Conservation (phyloP, 2,888 invertebrate species). For the Andricus curvator region DNA sequence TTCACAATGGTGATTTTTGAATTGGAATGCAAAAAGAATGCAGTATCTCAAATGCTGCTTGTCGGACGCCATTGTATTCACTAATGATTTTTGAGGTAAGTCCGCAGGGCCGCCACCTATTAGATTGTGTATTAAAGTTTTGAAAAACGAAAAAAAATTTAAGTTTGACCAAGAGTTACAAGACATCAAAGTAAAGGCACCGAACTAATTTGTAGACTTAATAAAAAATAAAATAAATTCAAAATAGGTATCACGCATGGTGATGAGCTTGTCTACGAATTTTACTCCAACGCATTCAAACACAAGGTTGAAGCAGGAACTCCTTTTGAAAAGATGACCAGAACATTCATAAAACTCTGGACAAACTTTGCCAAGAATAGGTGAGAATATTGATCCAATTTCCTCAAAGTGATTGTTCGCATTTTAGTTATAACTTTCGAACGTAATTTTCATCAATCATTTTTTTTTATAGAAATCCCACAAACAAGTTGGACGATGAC, state of each 20-base stretch:
- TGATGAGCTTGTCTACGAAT: slow-evolving; percentile 79
- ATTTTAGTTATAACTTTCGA: neutral
- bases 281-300: slow-evolving; percentile 72
- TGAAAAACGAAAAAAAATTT: too few species aligned
- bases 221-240: slow-evolving; percentile 18
- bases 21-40: too few species aligned
- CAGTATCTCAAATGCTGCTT: too few species aligned
- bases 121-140: too few species aligned
- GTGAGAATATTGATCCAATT: slow-evolving; percentile 66
- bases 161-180: too few species aligned
- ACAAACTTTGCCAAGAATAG: slow-evolving; percentile 79
- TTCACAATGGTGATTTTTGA: too few species aligned
- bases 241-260: slow-evolving; percentile 78
- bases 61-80: too few species aligned
- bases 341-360: slow-evolving; percentile 78
- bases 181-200: too few species aligned
- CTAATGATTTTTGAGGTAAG: too few species aligned
- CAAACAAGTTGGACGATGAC: slow-evolving; percentile 71
- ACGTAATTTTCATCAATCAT: slow-evolving; percentile 43
- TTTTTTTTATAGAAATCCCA: slow-evolving; percentile 74
- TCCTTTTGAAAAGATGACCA: slow-evolving; percentile 71
- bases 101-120: too few species aligned
- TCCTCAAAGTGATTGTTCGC: neutral
- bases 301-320: slow-evolving; percentile 73
- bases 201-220: too few species aligned